A percentile compares a stretch with the other conserved stretches of the same genome.
Evolutionary conservation across 92 coral and sea anemone genomes (phyloP).

Genomic region (Epizoanthus illoricatus): DNA sequence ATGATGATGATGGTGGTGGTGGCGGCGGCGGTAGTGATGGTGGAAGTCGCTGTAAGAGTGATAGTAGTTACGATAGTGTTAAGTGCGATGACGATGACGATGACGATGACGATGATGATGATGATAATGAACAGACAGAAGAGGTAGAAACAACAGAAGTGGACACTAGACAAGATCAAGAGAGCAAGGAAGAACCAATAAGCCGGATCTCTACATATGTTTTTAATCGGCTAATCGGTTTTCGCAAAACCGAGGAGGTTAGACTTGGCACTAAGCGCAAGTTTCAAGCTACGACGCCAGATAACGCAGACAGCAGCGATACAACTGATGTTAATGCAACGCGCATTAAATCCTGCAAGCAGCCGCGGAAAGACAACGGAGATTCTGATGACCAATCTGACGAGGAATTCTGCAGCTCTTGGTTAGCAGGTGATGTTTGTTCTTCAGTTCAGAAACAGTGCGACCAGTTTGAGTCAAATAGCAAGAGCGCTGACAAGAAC

Average conservation of each 20-base stretch:
- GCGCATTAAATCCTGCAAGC: constrained; percentile 1
- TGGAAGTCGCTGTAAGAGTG: not conserved
- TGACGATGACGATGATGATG: not conserved
- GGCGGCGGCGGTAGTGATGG: not conserved
- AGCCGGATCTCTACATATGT: not conserved
- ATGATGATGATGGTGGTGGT: not conserved
- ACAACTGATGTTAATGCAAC: not conserved
- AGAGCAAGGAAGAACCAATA: not conserved
- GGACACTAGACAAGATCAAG: not conserved
- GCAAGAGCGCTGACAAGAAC: not conserved
- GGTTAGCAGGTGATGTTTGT: not conserved
- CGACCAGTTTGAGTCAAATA: not conserved
- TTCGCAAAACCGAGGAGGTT: not conserved
- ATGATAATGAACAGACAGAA: not conserved
- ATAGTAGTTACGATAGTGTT: not conserved
- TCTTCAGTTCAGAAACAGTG: not conserved
- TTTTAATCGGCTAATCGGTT: constrained; percentile 16
- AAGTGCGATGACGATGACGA: not conserved
- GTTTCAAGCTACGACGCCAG: not conserved
- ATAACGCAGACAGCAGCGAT: not conserved
- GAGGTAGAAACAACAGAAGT: not conserved
- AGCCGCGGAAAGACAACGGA: not conserved
- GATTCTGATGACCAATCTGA: not conserved
- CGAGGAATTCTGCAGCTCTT: not conserved
- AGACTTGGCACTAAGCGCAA: not conserved